Evolutionary conservation across 2,797 vertebrate species (phyloP).

Genomic region (Poeciliopsis paucimaculata): DNA sequence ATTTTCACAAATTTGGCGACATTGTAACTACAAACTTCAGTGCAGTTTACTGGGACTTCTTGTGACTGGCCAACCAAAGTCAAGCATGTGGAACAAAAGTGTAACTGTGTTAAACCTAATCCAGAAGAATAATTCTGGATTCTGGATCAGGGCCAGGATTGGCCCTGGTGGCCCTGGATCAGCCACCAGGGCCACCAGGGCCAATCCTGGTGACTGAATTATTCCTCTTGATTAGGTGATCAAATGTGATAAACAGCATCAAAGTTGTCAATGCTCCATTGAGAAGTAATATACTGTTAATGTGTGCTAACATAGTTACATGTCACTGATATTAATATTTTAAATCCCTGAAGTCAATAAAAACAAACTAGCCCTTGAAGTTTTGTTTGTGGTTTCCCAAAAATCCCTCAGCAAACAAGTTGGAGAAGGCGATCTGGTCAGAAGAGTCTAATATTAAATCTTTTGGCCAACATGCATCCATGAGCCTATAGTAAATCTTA

Average conservation of each 20-base stretch:
- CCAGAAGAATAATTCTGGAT: neutral
- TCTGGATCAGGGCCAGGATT: no score
- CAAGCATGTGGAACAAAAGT: neutral
- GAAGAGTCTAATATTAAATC: neutral
- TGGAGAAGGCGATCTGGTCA: neutral
- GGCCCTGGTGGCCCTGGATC: no score
- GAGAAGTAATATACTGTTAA: neutral
- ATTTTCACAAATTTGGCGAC: neutral
- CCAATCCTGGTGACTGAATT: neutral
- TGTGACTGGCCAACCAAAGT: neutral
- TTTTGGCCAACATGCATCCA: neutral
- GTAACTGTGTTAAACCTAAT: neutral
- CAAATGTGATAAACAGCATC: neutral
- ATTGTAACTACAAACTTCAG: neutral
- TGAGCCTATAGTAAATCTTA: neutral
- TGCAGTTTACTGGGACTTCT: neutral
- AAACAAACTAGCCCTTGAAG: neutral
- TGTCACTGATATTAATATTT: neutral
- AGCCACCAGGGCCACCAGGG: neutral
- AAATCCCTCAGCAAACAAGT: neutral
- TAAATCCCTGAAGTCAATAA: neutral
- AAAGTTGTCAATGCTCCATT: neutral
- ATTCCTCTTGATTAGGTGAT: neutral
- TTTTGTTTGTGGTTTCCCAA: neutral
- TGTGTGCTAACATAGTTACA: neutral